Evolutionary conservation across 2,113 vertebrate species (phyloP).

Genomic region (Reinhardtius hippoglossoides): DNA sequence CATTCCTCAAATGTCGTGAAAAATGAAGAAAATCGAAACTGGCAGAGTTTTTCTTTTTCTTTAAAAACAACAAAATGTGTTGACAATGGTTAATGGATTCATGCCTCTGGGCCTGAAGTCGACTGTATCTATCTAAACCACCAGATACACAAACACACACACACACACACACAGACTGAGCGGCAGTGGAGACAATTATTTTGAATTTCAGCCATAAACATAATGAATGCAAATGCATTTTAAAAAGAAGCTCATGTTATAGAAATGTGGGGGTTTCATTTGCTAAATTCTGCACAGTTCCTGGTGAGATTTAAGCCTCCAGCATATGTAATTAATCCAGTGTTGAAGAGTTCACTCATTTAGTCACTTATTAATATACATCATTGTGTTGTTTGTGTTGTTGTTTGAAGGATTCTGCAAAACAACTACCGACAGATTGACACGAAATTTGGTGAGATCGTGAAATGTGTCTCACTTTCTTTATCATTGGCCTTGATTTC

Average conservation of each 20-base stretch:
- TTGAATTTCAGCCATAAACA: slow-evolving; percentile 67
- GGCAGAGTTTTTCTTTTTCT: background rate
- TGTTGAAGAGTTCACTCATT: no score
- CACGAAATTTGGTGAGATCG: no score
- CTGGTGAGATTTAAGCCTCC: no score
- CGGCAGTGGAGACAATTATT: slow-evolving; percentile 56
- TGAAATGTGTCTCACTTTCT: no score
- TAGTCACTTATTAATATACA: no score
- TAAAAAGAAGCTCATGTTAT: slow-evolving; percentile 10
- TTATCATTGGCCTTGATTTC: no score
- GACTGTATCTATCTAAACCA: slow-evolving; percentile 45
- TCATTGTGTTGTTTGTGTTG: no score
- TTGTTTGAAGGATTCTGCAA: no score
- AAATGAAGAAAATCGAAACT: background rate
- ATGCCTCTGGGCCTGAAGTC: slow-evolving; percentile 58
- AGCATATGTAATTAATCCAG: no score
- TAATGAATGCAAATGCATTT: slow-evolving; percentile 49
- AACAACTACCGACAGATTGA: no score
- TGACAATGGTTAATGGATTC: slow-evolving; percentile 36
- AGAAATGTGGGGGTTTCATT: slow-evolving; percentile 12
- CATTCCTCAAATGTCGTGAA: background rate
- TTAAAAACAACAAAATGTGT: background rate
- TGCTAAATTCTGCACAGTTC: background rate
- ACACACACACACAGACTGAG: slow-evolving; percentile 24
- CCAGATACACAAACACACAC: slow-evolving; percentile 42